Evolutionary conservation across 1,140 invertebrate genomes (phyloP).

Genomic region (Periplaneta americana): DNA sequence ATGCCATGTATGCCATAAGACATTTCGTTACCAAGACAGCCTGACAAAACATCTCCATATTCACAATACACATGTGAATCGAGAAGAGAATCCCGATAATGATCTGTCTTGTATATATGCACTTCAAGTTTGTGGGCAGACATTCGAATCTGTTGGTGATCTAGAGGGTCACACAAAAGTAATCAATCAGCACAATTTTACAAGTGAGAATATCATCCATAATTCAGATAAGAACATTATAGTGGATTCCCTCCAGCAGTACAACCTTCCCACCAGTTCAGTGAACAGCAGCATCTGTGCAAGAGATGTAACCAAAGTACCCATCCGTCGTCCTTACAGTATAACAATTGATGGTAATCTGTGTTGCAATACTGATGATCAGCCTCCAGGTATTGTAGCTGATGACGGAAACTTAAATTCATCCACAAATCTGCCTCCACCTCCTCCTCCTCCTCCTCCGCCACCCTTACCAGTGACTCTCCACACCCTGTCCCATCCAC

Average conservation of each 20-base stretch:
- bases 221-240: neutral
- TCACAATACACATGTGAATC: neutral
- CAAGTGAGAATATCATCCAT: neutral
- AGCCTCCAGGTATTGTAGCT: neutral
- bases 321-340: neutral
- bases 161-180: neutral
- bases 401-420: neutral
- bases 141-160: neutral
- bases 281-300: neutral
- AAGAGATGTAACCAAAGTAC: neutral
- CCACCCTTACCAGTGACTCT: too few relatives aligned
- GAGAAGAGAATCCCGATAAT: neutral
- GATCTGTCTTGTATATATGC: slow-evolving; percentile 3
- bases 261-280: neutral
- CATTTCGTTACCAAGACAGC: slow-evolving; percentile 23
- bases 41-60: neutral
- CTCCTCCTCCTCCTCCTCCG: too few relatives aligned
- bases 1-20: slow-evolving; percentile 31
- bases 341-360: slow-evolving; percentile 10
- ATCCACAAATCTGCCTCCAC: neutral
- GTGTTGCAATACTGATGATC: slow-evolving; percentile 5
- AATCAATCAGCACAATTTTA: neutral
- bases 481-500: neutral
- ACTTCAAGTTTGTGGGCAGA: slow-evolving; percentile 2
- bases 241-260: neutral